phyloP scores from a whole-genome alignment of 2,113 vertebrate species.

The Oncorhynchus gorbuscha region DNA sequence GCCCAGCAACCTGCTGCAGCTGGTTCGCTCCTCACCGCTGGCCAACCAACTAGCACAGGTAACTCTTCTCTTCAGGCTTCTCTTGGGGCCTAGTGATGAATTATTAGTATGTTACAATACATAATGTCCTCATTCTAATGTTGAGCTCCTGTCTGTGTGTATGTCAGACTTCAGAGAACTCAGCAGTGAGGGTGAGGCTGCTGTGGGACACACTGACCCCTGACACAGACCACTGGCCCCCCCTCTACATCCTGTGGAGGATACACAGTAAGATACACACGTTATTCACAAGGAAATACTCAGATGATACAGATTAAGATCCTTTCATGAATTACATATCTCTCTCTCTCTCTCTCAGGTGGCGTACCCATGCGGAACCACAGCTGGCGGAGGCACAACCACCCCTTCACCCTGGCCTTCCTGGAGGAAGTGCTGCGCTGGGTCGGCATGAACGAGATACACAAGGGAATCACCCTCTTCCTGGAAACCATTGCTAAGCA shows the following conservation, averaged over 20 bases:
- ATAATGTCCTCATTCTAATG: background rate
- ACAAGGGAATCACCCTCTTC: conserved; percentile 85
- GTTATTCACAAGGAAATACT: background rate
- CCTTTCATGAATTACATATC: background rate
- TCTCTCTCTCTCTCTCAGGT: conserved; percentile 42
- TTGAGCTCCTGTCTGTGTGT: conserved; percentile 10
- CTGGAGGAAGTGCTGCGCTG: conserved; percentile 85
- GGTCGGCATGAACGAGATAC: conserved; percentile 87
- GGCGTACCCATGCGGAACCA: conserved; percentile 69
- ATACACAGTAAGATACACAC: conserved; percentile 81
- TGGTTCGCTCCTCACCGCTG: conserved; percentile 79
- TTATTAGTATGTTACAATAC: background rate
- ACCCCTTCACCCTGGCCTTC: conserved; percentile 81
- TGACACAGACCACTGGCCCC: conserved; percentile 83
- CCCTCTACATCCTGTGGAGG: conserved; percentile 89
- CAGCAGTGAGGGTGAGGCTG: conserved; percentile 74
- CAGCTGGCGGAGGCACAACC: conserved; percentile 75
- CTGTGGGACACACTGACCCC: conserved; percentile 88
- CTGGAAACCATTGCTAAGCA: conserved; percentile 78
- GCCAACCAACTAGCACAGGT: conserved; percentile 69
- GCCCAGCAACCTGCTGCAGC: conserved; percentile 82
- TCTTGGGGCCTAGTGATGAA: background rate
- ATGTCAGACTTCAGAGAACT: conserved; percentile 53
- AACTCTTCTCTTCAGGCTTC: background rate
- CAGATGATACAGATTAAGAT: background rate